These are phyloP conservation scores for Dryoscopus gambensis DNA, from an alignment of 2,113 vertebrate species.

Conservation along the genomic window DNA sequence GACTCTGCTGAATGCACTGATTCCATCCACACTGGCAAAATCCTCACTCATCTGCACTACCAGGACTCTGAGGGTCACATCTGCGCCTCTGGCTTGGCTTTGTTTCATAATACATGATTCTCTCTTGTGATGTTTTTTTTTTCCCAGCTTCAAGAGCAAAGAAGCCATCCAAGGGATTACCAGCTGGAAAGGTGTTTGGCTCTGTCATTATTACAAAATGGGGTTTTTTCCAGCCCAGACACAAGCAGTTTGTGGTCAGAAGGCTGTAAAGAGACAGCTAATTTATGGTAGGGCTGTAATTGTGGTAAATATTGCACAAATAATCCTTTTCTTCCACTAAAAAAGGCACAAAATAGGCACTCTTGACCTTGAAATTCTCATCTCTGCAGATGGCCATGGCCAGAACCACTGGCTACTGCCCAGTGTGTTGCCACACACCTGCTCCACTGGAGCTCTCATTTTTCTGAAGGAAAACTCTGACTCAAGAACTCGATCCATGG, in stretches of 20 bases:
- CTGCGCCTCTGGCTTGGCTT: not conserved
- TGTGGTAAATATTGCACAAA: not conserved
- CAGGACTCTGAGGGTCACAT: not conserved
- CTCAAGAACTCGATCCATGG: not conserved
- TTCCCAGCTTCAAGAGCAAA: not conserved
- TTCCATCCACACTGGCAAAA: not conserved
- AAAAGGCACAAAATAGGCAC: not conserved
- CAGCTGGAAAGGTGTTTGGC: not conserved
- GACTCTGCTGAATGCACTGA: not conserved
- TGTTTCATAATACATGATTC: not conserved
- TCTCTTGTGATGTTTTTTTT: not conserved
- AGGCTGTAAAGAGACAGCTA: not conserved
- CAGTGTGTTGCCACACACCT: not conserved
- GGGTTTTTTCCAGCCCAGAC: not conserved
- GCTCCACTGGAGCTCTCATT: constrained; percentile 3
- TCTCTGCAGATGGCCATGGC: not conserved
- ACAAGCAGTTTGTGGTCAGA: not conserved
- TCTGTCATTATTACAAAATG: not conserved
- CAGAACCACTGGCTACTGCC: not conserved
- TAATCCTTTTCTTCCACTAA: not conserved
- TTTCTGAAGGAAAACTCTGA: not conserved
- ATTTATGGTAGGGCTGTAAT: not conserved
- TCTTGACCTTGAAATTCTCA: constrained; percentile 21
- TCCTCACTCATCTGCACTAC: not conserved
- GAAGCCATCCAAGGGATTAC: not conserved